phyloP scores from a whole-genome alignment of 1,140 invertebrate species.

The Belonocnema kinseyi region DNA sequence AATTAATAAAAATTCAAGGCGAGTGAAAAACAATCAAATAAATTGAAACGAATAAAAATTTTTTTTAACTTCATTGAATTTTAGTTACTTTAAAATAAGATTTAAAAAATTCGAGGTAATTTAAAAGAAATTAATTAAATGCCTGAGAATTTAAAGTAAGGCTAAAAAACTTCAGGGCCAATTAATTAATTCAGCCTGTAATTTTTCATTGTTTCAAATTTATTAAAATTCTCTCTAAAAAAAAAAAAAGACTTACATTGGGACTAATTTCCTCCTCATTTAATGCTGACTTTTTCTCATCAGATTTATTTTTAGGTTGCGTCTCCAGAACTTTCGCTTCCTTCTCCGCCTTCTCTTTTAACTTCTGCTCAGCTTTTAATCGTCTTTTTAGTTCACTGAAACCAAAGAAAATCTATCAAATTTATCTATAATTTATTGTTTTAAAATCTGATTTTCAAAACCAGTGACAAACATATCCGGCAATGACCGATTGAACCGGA shows the following conservation, averaged over 20 bases:
- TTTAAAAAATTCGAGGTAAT: too few species aligned
- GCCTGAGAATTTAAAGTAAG: too few species aligned
- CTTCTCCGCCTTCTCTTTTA: conserved; percentile 94
- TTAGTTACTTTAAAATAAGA: too few species aligned
- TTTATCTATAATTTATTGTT: conserved; percentile 43
- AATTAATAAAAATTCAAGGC: too few species aligned
- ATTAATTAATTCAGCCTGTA: too few species aligned
- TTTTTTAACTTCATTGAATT: too few species aligned
- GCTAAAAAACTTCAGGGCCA: too few species aligned
- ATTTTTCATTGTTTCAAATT: neutral
- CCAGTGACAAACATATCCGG: too few species aligned
- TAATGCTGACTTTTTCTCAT: conserved; percentile 61
- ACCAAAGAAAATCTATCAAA: conserved; percentile 52
- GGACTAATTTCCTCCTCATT: conserved; percentile 92
- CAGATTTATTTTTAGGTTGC: conserved; percentile 59
- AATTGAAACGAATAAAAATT: too few species aligned
- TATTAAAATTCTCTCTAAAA: neutral
- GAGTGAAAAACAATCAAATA: too few species aligned
- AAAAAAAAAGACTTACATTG: conserved; percentile 79
- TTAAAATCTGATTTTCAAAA: neutral
- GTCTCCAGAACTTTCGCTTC: conserved; percentile 73
- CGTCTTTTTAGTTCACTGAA: conserved; percentile 94
- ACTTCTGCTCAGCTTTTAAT: conserved; percentile 93
- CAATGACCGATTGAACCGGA: too few species aligned
- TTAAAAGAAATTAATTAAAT: too few species aligned